Base-by-base conservation (phyloP, 2,113 vertebrate genomes). In the Macquaria ambigua region DNA sequence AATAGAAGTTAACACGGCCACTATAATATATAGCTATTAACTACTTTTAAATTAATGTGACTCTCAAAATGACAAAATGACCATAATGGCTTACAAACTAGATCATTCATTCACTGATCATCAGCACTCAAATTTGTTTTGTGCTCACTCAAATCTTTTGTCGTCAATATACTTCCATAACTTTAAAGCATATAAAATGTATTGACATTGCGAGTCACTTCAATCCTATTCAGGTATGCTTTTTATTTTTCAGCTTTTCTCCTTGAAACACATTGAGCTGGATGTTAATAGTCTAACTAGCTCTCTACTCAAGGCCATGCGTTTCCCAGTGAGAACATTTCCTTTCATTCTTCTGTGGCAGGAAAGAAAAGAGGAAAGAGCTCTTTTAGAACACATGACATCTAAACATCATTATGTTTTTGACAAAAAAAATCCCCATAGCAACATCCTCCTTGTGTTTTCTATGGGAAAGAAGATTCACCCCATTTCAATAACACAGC, bases 331-430 rank as follows among this genome's bases (percentile, higher is more conserved):
- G 90, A 93, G 80, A 89, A 86, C 90, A 92, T 91, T 94, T 93
- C 93, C 93, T 94, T 93, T 93, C 90, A 94, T 94, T 94, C 90
- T 94, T 91, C 83, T 88, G 39, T 48, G 61, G 48, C 84, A 87
- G 93, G 90, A 93, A 92, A 91, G 85, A 90, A 91, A 88, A 82
- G 86, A 86, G 90, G 86, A 90, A 89, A 87, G 52, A 84, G 64
- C 37, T 62, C 15, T 76, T 84, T 83, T 90, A 72, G 86, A 92
- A 87, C 80, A 64, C 90, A 90, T 46, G 71, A 77, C 80, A 75
- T 89, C 82, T 78, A 90, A 93, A 87, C 81, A 90, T 77, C 87
- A 91, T 88, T 89, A 92, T 92, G 76, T 71, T 86, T 85, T 46
- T 73, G 73, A 85, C 80, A 64, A 82, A 87, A 66, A 62, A 88